Evolutionary conservation across 2,888 invertebrate genomes (phyloP).

Genomic region (Tinea trinotella): DNA sequence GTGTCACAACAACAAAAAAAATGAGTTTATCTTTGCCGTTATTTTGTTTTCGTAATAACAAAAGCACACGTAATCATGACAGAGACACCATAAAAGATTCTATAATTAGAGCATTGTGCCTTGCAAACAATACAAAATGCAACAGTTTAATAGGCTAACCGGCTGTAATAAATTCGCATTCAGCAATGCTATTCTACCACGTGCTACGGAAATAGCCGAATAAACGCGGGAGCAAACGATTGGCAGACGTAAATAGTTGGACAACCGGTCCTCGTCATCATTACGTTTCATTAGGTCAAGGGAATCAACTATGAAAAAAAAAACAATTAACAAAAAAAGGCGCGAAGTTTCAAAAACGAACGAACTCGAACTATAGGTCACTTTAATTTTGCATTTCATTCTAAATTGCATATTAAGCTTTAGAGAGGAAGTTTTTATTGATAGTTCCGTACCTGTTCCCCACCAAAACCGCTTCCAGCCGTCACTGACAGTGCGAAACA

Average conservation of each 20-base stretch:
- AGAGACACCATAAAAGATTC: too few relatives aligned
- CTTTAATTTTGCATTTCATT: neutral
- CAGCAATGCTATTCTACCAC: constrained; percentile 33
- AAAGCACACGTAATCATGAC: too few relatives aligned
- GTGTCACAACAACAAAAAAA: too few relatives aligned
- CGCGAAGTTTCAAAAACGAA: constrained; percentile 8
- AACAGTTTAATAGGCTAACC: neutral
- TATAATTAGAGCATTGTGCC: neutral
- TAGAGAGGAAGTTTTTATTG: constrained; percentile 53
- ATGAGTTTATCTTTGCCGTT: too few relatives aligned
- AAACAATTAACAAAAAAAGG: neutral
- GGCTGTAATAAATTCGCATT: neutral
- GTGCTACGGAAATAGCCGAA: constrained; percentile 52
- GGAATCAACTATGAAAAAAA: constrained; percentile 1
- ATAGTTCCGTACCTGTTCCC: constrained; percentile 65
- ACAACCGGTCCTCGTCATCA: constrained; percentile 33
- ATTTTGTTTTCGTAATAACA: too few relatives aligned
- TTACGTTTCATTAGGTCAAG: constrained; percentile 22
- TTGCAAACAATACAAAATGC: neutral
- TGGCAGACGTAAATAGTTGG: constrained; percentile 56
- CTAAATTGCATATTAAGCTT: constrained; percentile 19
- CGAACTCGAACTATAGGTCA: neutral
- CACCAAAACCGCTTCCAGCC: constrained; percentile 67
- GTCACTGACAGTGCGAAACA: constrained; percentile 62
- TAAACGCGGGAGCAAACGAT: neutral